Conservation (phyloP, 2,888 invertebrate genomes). For the Cheilosia grossa region DNA sequence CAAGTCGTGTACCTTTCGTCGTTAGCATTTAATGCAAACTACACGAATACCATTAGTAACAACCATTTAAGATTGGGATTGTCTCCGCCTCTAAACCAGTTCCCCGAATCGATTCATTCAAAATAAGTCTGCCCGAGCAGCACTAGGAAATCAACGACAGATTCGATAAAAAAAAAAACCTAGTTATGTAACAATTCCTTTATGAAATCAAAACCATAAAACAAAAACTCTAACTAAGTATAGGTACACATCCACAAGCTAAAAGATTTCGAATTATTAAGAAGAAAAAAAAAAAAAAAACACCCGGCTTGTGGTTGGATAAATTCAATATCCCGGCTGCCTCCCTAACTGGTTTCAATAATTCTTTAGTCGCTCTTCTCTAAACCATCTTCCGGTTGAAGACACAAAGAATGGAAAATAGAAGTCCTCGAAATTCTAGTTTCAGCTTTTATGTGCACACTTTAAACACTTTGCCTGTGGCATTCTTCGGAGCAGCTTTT, state of each 20-base stretch:
- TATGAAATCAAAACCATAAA: neutral
- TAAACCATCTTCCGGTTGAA: slow-evolving; percentile 56
- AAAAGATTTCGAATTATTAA: neutral
- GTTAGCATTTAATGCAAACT: neutral
- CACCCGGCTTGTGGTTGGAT: slow-evolving; percentile 32
- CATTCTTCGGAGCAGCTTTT: neutral
- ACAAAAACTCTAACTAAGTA: neutral
- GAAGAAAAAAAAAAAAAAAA: neutral
- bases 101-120: neutral
- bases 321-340: slow-evolving; percentile 45
- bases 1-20: neutral
- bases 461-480: neutral
- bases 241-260: neutral
- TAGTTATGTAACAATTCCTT: slow-evolving; percentile 29
- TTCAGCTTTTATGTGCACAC: neutral
- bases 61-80: neutral
- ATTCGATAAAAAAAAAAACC: slow-evolving; percentile 2
- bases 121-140: neutral
- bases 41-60: neutral
- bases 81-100: neutral
- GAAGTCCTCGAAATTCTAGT: slow-evolving; percentile 32
- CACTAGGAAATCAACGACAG: slow-evolving; percentile 20
- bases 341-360: slow-evolving; percentile 47
- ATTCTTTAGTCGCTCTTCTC: neutral
- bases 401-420: slow-evolving; percentile 22